A percentile compares a stretch with the other conserved stretches of the same genome.
phyloP scores from a whole-genome alignment of 2,113 vertebrate species.

The Poeciliopsis prolifica region DNA sequence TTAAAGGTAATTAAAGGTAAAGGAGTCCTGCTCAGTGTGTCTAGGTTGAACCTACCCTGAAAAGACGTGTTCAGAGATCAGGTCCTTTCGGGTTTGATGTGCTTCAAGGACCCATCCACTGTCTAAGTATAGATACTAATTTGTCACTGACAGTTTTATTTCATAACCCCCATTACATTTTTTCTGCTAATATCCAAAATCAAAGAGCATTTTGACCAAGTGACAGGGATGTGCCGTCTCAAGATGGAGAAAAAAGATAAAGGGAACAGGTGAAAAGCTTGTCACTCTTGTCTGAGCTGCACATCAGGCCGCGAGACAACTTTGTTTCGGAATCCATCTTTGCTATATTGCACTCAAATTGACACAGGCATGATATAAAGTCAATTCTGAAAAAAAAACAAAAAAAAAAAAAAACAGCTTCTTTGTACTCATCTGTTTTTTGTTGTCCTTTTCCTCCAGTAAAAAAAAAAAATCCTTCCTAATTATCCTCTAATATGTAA shows the following conservation, averaged over 20 bases:
- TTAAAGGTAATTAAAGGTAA: background rate
- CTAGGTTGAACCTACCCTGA: constrained; percentile 2
- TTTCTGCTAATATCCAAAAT: constrained; percentile 60
- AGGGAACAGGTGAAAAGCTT: constrained; percentile 35
- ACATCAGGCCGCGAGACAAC: constrained; percentile 16
- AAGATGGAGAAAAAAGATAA: constrained; percentile 16
- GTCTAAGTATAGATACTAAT: constrained; percentile 38
- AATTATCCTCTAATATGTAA: constrained; percentile 36
- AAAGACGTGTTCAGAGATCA: constrained; percentile 45
- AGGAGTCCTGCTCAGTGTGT: background rate
- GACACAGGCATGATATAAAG: constrained; percentile 7
- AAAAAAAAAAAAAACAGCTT: constrained; percentile 13
- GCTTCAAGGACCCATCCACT: constrained; percentile 37
- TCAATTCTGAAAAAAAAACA: constrained; percentile 4
- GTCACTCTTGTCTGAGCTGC: constrained; percentile 36
- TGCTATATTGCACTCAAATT: constrained; percentile 8
- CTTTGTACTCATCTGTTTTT: constrained; percentile 49
- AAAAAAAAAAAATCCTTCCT: constrained; percentile 42
- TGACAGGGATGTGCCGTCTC: constrained; percentile 37
- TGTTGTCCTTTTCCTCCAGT: constrained; percentile 15
- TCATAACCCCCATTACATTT: background rate
- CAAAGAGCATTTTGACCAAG: constrained; percentile 54
- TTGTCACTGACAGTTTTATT: constrained; percentile 52
- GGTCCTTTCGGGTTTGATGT: constrained; percentile 61
- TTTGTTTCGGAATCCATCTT: constrained; percentile 23